Base-by-base conservation (phyloP, 2,797 vertebrate genomes). In the Alauda arvensis region DNA sequence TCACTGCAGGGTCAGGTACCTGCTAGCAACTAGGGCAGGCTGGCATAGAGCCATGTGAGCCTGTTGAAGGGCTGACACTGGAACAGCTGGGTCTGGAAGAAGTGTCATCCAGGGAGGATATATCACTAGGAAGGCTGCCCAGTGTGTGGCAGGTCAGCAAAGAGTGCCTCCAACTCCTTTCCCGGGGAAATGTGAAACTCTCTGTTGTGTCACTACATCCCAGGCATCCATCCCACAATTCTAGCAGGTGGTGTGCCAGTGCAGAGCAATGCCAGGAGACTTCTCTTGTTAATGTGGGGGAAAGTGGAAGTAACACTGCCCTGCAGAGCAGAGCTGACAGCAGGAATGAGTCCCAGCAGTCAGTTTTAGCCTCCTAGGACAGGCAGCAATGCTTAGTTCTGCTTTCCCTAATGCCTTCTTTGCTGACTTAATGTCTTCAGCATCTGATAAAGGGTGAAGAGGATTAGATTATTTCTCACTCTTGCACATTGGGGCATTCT, bases 91-190 rank as follows among this genome's bases (percentile, higher is more conserved):
- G 20, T 37, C 28, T 68, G n/a, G 20, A 7, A 80, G 28, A 76
- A 62, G 16, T 49, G 16, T 49, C 3, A 1, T 21, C 34, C 9
- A 5, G 43, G 13, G 31, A 57, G 12, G 8, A 3, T 40, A 23
- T 26, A 4, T 3, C 43, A 6, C 23, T 40, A 52, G 60, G 24
- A 56, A 45, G 40, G 20, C 9, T 83, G 25, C 18, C 25, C 40
- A 43, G n/a, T 16, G 2, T 2, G 26, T 23, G 29, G 8, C 43
- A 53, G n/a, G 46, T 45, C 56, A 59, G 37, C 20, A 59, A 69
- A 70, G 9, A 75, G 12, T 0, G 0, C 29, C 31, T 33, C 25
- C 0, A 2, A 34, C 45, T 34, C 25, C 45, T 19, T 80, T 40
- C 40, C 61, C 29, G 23, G 52, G 40, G 77, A 71, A 90, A 52